Conservation (phyloP, 2,888 invertebrate species). For the Drosophila cognata region DNA sequence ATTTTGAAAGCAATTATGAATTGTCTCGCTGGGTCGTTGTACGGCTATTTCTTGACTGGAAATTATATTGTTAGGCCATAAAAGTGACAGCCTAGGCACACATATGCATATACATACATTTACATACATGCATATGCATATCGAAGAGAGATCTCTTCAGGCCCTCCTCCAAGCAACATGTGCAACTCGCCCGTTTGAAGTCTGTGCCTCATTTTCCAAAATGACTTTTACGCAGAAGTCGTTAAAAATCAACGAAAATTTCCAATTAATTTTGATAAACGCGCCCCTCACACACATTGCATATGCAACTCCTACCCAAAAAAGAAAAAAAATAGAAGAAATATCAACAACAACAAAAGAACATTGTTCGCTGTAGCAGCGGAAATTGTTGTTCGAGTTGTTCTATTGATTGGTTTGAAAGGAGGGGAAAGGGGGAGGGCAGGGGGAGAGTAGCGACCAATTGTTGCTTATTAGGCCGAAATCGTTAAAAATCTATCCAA, state of each 20-base stretch:
- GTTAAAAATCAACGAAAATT: constrained; percentile 76
- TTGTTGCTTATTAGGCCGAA: constrained; percentile 74
- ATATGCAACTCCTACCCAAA: constrained; percentile 36
- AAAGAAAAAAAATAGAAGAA: constrained; percentile 10
- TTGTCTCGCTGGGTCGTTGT: constrained; percentile 62
- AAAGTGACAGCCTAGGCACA: constrained; percentile 55
- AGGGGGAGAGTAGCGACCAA: constrained; percentile 38
- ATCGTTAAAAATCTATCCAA: constrained; percentile 65
- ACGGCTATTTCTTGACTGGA: constrained; percentile 65
- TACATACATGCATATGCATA: constrained; percentile 9
- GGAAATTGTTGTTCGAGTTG: constrained; percentile 64
- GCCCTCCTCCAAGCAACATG: constrained; percentile 58
- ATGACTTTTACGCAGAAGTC: constrained; percentile 78
- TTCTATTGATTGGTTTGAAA: constrained; percentile 51
- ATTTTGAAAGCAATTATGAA: constrained; percentile 72
- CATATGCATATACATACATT: background rate
- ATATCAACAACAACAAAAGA: constrained; percentile 22
- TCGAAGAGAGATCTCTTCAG: constrained; percentile 43
- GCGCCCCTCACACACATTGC: constrained; percentile 44
- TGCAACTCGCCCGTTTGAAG: constrained; percentile 64
- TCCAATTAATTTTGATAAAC: constrained; percentile 79
- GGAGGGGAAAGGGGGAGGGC: background rate
- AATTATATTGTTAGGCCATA: constrained; percentile 75
- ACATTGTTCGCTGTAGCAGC: constrained; percentile 38
- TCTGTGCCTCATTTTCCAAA: constrained; percentile 59